Evolutionary conservation across 2,888 invertebrate species (phyloP).

Genomic region (Mechanitis messenoides): DNA sequence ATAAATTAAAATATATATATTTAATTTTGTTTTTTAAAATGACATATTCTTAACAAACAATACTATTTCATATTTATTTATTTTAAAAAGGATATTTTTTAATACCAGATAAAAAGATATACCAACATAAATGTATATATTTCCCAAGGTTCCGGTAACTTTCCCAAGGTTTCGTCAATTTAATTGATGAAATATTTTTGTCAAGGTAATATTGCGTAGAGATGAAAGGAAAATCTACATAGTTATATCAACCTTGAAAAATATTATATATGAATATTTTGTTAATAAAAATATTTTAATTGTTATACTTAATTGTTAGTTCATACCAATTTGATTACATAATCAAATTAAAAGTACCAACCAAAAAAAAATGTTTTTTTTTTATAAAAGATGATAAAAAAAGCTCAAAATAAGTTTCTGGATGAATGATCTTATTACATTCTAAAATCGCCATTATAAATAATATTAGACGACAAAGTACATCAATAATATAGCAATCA

Average conservation of each 20-base stretch:
- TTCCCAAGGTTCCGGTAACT: slow-evolving; percentile 19
- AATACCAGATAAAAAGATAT: not conserved
- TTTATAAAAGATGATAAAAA: too few species aligned
- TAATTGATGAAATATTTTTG: slow-evolving; percentile 60
- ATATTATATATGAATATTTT: slow-evolving; percentile 43
- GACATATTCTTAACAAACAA: too few species aligned
- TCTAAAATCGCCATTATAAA: not conserved
- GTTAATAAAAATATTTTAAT: not conserved
- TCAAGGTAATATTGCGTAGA: slow-evolving; percentile 62
- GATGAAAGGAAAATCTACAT: slow-evolving; percentile 66
- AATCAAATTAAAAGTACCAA: too few species aligned
- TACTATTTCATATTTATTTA: too few species aligned
- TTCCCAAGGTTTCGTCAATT: slow-evolving; percentile 21
- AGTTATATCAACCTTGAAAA: slow-evolving; percentile 58
- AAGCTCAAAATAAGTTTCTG: too few species aligned
- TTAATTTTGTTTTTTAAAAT: too few species aligned
- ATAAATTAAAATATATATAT: too few species aligned
- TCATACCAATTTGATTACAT: too few species aligned
- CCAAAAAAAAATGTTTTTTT: too few species aligned
- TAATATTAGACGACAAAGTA: not conserved
- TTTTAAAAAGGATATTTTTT: too few species aligned
- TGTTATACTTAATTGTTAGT: not conserved
- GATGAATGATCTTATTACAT: too few species aligned
- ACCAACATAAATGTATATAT: slow-evolving; percentile 14
- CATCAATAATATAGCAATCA: slow-evolving; percentile 22